Evolutionary conservation across 2,113 vertebrate species (phyloP), one percentile per base, ranked within the genome.

Genomic region (Cheilinus undulatus): DNA sequence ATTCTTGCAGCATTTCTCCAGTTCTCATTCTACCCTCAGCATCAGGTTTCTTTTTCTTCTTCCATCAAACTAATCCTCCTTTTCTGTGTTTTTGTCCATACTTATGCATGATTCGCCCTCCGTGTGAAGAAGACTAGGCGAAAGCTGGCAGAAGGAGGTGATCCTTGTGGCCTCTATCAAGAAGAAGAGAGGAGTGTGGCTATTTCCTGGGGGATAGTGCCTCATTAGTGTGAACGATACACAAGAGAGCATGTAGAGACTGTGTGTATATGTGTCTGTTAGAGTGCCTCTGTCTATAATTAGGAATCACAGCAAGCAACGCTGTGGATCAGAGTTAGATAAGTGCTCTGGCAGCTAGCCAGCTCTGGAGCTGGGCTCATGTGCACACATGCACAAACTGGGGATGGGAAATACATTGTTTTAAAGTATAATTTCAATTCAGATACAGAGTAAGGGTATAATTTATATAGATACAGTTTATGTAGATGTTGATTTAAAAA

Each of bases 181-280:
- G 60, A 53, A 89, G 77, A 22, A 12, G 40, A 78, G 57, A 74
- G 52, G 67, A 82, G 63, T 60, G 61, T 59, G 52, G 68, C 67
- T 74, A 52, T 74, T 83, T 91, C 86, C 78, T 84, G 34, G 15
- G 81, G 80, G 85, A 89, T 62, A 73, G 85, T 67, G 77, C 76
- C 89, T 92, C 89, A 91, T 93, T 93, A 93, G 76, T 57, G 72
- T 89, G 89, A 86, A 91, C 64, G 69, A 78, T 69, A 83, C 82
- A 83, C 87, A 77, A 73, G 74, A 85, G 90, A 91, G 83, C 83
- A 77, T 78, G 76, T 67, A 76, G 83, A 82, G 74, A 78, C 73
- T 69, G 75, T 81, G 85, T 79, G 78, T 72, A 78, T 73, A 82
- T 72, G 73, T 71, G 84, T 72, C 78, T 86, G 86, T 88, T 86